These are phyloP conservation scores for Malurus melanocephalus DNA, from an alignment of 2,113 vertebrate species.

Conservation along the genomic window DNA sequence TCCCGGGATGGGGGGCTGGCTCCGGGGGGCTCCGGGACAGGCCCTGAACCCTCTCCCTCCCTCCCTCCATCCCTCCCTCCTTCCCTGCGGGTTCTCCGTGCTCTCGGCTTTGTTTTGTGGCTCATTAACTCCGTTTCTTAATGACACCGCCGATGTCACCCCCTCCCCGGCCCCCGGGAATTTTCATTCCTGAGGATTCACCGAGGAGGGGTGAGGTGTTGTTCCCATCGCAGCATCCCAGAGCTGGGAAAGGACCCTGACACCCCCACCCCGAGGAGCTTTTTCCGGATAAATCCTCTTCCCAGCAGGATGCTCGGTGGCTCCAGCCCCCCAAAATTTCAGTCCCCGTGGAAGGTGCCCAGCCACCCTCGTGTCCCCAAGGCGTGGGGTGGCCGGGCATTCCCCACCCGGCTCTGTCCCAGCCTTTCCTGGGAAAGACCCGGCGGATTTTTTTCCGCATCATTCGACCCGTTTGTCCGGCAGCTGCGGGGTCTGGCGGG, in stretches of 20 bases:
- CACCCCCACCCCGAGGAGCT: background rate
- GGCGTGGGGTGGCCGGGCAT: accelerated
- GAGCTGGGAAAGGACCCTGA: background rate
- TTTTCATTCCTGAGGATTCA: accelerated
- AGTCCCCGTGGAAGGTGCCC: accelerated
- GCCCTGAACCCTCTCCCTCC: background rate
- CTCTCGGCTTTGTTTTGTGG: background rate
- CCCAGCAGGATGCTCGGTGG: accelerated
- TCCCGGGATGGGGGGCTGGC: accelerated
- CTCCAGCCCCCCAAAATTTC: background rate
- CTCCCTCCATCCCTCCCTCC: no score
- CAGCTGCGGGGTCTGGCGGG: background rate
- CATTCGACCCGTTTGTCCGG: background rate
- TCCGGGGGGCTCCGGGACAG: background rate
- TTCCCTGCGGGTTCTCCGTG: background rate
- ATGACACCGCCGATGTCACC: background rate
- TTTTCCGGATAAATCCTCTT: background rate
- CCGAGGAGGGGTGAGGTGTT: background rate
- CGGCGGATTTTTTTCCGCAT: accelerated
- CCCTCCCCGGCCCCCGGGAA: background rate
- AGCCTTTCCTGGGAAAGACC: background rate
- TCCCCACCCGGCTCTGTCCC: accelerated
- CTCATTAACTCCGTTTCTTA: constrained; percentile 23
- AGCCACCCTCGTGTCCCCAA: accelerated
- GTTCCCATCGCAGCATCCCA: accelerated